Base-by-base conservation (phyloP, 2,113 vertebrate genomes). In the Protobothrops flavoviridis region DNA sequence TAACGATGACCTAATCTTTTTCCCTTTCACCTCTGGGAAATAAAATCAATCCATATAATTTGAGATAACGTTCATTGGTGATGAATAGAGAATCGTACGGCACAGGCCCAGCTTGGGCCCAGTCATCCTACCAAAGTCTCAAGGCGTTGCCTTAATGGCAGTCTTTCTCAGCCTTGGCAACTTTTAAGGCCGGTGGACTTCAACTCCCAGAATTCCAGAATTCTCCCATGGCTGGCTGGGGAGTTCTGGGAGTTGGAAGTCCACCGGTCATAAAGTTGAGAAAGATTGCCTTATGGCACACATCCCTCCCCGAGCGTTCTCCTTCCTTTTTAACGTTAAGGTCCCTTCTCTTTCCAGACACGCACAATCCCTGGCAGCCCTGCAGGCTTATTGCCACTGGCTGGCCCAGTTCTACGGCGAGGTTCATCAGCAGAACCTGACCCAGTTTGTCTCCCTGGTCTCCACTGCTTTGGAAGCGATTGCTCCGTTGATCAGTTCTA, bases 361-460 rank as follows among this genome's bases (percentile, higher is more conserved):
- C 0, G 99, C 99, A 0, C 99, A 99, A 97, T 99, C 99, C 11
- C 98, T 99, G 95, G 98, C 99, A 11, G 99, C 99, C 0, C 97
- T 99, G 95, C 99, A 99, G 95, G 99, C 99, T 33, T 99, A 99
- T 86, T 98, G 98, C 12, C 99, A 99, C 96, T 99, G 99, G 99
- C 97, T 99, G 0, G 99, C 99, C 0, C 99, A 99, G 97, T 99
- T 99, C 96, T 99, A 99, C 97, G 98, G 98, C 0, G 99, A 99
- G 94, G 98, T 99, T 13, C 99, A 99, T 95, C 98, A 97, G 64
- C 99, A 99, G 97, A 99, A 98, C 97, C 98, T 98, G 1, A 98
- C 98, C 92, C 98, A 99, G 96, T 99, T 99, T 89, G 97, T 99
- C 94, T 98, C 98, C 2, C 98, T 99, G 33, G 98, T 99, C 97